phyloP scores from a whole-genome alignment of 2,888 invertebrate genomes.

The Craniophora ligustri region DNA sequence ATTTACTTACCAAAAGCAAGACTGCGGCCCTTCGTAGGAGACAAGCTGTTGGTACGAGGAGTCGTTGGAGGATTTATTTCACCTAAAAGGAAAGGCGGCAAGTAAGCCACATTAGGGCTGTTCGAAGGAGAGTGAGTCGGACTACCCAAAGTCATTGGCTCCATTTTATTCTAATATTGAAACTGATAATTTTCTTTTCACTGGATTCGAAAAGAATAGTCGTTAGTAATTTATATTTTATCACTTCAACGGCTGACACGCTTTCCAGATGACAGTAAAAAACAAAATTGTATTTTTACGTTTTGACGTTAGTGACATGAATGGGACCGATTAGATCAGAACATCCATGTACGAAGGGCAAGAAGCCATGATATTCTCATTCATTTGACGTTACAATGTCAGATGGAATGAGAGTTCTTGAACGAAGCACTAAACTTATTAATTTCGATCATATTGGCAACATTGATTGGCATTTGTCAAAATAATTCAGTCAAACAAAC shows the following conservation, averaged over 20 bases:
- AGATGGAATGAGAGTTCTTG: constrained; percentile 1
- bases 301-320: not conserved
- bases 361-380: no score
- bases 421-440: constrained; percentile 27
- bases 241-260: constrained; percentile 43
- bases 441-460: constrained; percentile 55
- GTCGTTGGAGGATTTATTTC: constrained; percentile 90
- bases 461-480: constrained; percentile 66
- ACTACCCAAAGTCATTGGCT: constrained; percentile 95
- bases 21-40: constrained; percentile 88
- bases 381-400: not conserved
- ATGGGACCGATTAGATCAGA: no score
- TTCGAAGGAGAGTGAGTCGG: constrained; percentile 92
- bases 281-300: constrained; percentile 13
- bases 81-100: constrained; percentile 94
- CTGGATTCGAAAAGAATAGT: constrained; percentile 13
- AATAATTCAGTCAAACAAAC: constrained; percentile 83
- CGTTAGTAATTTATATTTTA: constrained; percentile 36
- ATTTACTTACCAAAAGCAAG: constrained; percentile 87
- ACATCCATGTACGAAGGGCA: no score
- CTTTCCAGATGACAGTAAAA: constrained; percentile 28
- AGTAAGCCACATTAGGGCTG: constrained; percentile 90
- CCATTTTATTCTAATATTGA: constrained; percentile 87
- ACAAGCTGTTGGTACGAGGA: constrained; percentile 89
- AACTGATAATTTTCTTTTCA: constrained; percentile 4